phyloP scores from a whole-genome alignment of 2,797 vertebrate species.

The Aldrovandia affinis region DNA sequence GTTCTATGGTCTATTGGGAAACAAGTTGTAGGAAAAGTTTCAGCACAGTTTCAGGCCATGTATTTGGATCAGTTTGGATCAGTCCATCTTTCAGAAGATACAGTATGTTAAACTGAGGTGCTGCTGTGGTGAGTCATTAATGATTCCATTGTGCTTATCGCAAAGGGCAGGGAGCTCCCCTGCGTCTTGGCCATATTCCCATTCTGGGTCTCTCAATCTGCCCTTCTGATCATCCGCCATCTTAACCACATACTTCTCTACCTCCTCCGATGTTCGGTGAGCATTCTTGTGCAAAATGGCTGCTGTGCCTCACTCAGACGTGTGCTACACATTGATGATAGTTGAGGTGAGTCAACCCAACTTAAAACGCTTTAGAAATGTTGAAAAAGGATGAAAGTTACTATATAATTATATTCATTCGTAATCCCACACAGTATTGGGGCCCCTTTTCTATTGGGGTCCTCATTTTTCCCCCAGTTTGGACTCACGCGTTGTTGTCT shows the following conservation, averaged over 20 bases:
- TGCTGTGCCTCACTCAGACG: not conserved
- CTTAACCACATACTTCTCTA: not conserved
- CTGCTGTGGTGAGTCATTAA: too few relatives aligned
- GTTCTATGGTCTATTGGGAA: not conserved
- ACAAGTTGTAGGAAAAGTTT: not conserved
- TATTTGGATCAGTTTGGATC: not conserved
- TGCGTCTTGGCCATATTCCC: not conserved
- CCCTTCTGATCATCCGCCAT: not conserved
- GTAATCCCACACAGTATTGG: not conserved
- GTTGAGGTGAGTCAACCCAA: not conserved
- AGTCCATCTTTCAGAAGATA: too few relatives aligned
- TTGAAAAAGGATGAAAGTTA: too few relatives aligned
- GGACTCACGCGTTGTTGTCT: not conserved
- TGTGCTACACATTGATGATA: too few relatives aligned
- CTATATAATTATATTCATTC: not conserved
- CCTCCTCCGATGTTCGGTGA: not conserved
- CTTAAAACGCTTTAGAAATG: not conserved
- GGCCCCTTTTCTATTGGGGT: not conserved
- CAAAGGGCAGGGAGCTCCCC: not conserved
- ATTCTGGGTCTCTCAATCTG: not conserved
- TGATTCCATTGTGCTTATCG: too few relatives aligned
- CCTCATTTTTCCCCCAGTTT: not conserved
- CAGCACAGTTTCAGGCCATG: not conserved
- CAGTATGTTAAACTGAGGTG: too few relatives aligned
- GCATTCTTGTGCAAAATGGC: too few relatives aligned